phyloP scores from a whole-genome alignment of 2,888 invertebrate genomes.

The Osmoderma eremita region DNA sequence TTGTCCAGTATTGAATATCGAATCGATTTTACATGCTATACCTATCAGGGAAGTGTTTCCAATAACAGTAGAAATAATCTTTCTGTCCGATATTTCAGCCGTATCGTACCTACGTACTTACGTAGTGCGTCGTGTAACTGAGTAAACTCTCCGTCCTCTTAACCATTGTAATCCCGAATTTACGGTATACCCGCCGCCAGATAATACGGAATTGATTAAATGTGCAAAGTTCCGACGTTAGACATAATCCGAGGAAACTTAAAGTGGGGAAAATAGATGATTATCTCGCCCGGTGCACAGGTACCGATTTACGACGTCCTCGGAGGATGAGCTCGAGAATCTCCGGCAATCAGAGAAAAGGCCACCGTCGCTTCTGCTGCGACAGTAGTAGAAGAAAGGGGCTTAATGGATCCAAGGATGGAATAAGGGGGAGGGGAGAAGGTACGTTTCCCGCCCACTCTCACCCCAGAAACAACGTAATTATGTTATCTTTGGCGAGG shows the following conservation, averaged over 20 bases:
- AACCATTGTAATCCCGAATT: constrained; percentile 33
- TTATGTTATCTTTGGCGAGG: constrained; percentile 59
- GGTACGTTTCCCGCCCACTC: too few species aligned
- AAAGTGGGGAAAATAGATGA: constrained; percentile 51
- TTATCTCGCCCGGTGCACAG: constrained; percentile 51
- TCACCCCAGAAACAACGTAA: constrained; percentile 54
- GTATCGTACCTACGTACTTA: too few species aligned
- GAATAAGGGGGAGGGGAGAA: constrained; percentile 35
- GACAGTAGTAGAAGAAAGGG: constrained; percentile 53
- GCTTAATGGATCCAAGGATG: constrained; percentile 53
- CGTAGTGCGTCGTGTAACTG: constrained; percentile 6
- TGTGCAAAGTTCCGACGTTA: constrained; percentile 40
- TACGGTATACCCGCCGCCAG: constrained; percentile 30
- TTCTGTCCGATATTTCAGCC: constrained; percentile 11
- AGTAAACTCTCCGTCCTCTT: constrained; percentile 12
- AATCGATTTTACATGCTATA: not conserved
- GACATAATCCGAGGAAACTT: constrained; percentile 50
- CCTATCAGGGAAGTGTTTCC: not conserved
- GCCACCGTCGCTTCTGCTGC: constrained; percentile 28
- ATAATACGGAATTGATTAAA: constrained; percentile 40
- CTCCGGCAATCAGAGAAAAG: constrained; percentile 30
- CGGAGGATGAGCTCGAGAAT: constrained; percentile 1
- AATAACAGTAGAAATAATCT: constrained; percentile 21
- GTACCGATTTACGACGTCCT: constrained; percentile 50
- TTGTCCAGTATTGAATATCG: too few species aligned